A percentile compares a stretch with the other conserved stretches of the same genome.
These are phyloP conservation scores for Agapornis roseicollis DNA, from an alignment of 2,113 vertebrate genomes.

Conservation along the genomic window DNA sequence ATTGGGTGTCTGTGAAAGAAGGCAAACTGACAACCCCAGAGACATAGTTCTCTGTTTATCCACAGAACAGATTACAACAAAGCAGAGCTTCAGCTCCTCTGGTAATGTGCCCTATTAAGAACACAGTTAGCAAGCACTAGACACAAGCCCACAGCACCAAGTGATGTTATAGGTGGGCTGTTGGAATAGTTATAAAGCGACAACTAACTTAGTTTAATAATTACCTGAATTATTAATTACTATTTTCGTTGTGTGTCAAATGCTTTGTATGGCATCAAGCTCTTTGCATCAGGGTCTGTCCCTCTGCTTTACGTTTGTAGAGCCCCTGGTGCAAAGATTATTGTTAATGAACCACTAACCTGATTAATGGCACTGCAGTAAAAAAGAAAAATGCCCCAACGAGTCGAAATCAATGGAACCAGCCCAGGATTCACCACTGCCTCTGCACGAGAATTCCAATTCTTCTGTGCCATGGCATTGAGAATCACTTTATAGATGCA, in stretches of 20 bases:
- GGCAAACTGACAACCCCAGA: neutral
- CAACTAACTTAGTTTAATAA: neutral
- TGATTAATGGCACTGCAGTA: neutral
- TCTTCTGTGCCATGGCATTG: neutral
- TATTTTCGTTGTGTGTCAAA: neutral
- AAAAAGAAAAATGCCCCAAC: neutral
- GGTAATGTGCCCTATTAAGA: neutral
- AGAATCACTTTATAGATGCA: neutral
- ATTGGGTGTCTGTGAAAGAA: neutral
- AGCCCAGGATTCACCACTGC: neutral
- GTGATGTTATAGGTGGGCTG: neutral
- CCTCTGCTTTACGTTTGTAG: neutral
- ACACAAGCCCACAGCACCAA: neutral
- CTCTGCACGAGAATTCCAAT: neutral
- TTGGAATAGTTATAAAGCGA: neutral
- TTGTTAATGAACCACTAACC: neutral
- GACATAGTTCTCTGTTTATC: neutral
- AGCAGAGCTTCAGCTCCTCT: neutral
- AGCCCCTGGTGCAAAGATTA: neutral
- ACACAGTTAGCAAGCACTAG: neutral
- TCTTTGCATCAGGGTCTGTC: neutral
- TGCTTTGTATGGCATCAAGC: neutral
- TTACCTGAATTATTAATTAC: no score
- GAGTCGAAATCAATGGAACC: neutral
- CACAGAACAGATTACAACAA: neutral